Base-by-base conservation (phyloP, 2,113 vertebrate species). In the Phodopus roborovskii region DNA sequence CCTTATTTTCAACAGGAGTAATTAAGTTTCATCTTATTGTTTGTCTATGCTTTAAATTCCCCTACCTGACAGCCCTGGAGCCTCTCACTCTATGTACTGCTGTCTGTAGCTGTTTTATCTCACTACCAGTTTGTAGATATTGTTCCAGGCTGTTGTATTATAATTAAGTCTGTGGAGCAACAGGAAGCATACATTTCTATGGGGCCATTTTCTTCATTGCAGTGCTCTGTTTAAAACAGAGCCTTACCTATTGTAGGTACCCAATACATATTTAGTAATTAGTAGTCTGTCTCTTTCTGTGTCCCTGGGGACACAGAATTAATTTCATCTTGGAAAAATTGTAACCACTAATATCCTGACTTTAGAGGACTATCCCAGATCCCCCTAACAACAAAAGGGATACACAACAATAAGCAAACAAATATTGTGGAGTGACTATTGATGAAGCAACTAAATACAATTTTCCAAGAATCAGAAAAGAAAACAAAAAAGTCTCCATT, bases 271-370 rank as follows among this genome's bases (percentile, higher is more conserved):
- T 17, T 64, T 53, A 16, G 4, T 68, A 84, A 1, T 88, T 92
- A 42, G n/a, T 90, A 45, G 3, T 50, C 5, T 90, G 5, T 20
- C 64, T 95, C 28, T 60, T 71, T 30, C 36, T 36, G 13, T 53
- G 30, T 91, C 53, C 19, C 7, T 73, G 39, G 48, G 33, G 17
- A 78, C 45, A 94, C 22, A 91, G 82, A 91, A 91, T 77, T 95
- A 88, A 88, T 91, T 91, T 81, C 7, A 36, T 33, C 24, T 70
- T 8, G 3, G 28, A 91, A 45, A 36, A 94, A 71, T 50, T 83
- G 4, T 91, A 53, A 95, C 11, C 71, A 84, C 5, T 60, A 68
- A 56, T 83, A 60, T 22, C 12, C 13, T 53, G 71, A 62, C 56
- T 93, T 90, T 71, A 60, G 26, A 17, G 20, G 11, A 60, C 20